Conservation (phyloP, 2,113 vertebrate species). For the Eretmodus cyanostictus region DNA sequence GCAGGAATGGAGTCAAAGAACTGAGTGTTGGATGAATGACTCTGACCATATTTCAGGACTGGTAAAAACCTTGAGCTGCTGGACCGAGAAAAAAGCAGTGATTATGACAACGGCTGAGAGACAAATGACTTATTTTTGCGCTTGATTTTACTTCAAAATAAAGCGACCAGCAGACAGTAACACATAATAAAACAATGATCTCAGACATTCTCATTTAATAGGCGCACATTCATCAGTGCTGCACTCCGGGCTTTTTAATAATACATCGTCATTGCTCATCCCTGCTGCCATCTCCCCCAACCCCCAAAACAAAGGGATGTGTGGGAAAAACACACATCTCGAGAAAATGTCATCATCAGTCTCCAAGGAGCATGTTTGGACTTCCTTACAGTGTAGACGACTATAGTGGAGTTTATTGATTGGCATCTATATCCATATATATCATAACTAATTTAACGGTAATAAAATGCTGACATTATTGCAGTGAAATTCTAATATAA, state of each 20-base stretch:
- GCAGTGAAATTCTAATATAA: neutral
- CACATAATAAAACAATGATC: neutral
- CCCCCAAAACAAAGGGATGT: slow-evolving; percentile 24
- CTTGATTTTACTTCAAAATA: neutral
- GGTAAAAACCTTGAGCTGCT: neutral
- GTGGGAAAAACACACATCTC: neutral
- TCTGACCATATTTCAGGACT: neutral
- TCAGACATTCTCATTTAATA: slow-evolving; percentile 26
- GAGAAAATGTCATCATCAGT: neutral
- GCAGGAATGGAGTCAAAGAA: neutral
- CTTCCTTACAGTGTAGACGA: neutral
- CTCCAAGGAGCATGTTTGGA: neutral
- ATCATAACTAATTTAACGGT: neutral
- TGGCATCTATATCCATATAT: neutral
- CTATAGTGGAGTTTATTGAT: neutral
- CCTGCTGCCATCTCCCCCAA: neutral
- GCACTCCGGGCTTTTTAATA: slow-evolving; percentile 55
- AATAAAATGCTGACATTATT: neutral
- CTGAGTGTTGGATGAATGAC: neutral
- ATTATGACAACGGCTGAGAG: neutral
- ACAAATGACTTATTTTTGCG: neutral
- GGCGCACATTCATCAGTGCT: slow-evolving; percentile 26
- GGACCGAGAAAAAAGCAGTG: neutral
- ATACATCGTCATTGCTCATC: slow-evolving; percentile 40
- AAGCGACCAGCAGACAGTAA: neutral